Percentiles rank a stretch among this genome's conserved stretches.
phyloP scores from a whole-genome alignment of 2,797 vertebrate genomes.

The Hydrolagus colliei region DNA sequence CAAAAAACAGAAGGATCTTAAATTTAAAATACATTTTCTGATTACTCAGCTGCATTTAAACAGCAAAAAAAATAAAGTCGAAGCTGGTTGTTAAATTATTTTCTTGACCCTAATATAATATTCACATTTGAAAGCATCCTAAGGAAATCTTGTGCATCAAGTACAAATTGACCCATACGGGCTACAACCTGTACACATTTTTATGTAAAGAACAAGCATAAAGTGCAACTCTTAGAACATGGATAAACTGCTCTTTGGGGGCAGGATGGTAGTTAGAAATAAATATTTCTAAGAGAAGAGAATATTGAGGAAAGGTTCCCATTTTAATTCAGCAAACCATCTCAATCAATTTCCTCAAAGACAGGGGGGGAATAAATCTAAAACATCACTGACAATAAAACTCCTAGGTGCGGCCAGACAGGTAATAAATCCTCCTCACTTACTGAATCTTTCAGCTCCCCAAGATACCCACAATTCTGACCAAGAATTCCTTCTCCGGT shows the following conservation, averaged over 20 bases:
- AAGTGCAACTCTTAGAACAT: no score
- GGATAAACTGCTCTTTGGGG: background rate
- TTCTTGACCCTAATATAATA: no score
- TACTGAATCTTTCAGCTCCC: conserved; percentile 88
- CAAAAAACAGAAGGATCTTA: background rate
- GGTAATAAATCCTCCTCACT: conserved; percentile 37
- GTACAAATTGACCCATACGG: no score
- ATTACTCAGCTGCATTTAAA: background rate
- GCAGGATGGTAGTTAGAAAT: background rate
- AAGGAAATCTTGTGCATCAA: no score
- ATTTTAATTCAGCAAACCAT: background rate
- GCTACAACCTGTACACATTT: no score
- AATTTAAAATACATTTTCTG: background rate
- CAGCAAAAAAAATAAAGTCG: no score
- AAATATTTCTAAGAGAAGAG: no score
- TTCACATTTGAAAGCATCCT: no score
- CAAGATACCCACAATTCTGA: conserved; percentile 78
- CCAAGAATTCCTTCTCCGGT: conserved; percentile 84
- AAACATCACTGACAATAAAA: background rate
- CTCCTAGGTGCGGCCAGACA: background rate
- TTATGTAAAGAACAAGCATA: no score
- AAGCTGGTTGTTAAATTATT: no score
- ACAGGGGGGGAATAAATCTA: background rate
- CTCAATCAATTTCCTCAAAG: background rate
- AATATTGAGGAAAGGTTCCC: no score